phyloP scores from a whole-genome alignment of 2,797 vertebrate genomes.

The Eptatretus atami region DNA sequence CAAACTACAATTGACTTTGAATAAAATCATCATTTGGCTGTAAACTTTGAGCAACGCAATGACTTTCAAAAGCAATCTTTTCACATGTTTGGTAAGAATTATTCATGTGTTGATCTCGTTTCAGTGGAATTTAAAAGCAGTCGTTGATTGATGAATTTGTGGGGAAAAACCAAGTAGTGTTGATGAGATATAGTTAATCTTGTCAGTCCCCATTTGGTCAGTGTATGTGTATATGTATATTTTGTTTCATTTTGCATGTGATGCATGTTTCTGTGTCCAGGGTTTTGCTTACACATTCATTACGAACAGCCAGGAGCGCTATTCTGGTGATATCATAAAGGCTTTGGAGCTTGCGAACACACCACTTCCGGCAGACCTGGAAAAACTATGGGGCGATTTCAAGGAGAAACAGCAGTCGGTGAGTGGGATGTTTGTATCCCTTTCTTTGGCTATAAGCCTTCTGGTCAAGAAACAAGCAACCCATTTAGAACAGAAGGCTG shows the following conservation, averaged over 20 bases:
- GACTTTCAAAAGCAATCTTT: too few species aligned
- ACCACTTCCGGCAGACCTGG: slow-evolving; percentile 41
- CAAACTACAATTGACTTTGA: too few species aligned
- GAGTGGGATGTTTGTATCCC: slow-evolving; percentile 13
- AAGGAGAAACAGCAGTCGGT: slow-evolving; percentile 93
- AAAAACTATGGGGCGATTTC: slow-evolving; percentile 70
- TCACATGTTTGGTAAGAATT: too few species aligned
- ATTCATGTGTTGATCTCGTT: too few species aligned
- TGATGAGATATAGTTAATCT: neutral
- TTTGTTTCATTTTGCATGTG: neutral
- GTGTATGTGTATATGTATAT: neutral
- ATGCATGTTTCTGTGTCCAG: slow-evolving; percentile 14
- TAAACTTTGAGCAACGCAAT: too few species aligned
- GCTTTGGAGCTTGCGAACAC: slow-evolving; percentile 64
- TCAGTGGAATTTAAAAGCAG: too few species aligned
- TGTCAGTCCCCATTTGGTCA: neutral
- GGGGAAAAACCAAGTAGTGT: neutral
- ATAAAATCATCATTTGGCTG: too few species aligned
- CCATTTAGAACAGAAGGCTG: too few species aligned
- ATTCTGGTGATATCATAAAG: slow-evolving; percentile 87
- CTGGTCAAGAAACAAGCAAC: too few species aligned
- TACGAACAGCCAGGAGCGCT: slow-evolving; percentile 65
- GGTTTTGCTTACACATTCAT: slow-evolving; percentile 87
- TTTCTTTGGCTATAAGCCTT: neutral
- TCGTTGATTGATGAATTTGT: neutral